A percentile compares a stretch with the other conserved stretches of the same genome.
phyloP scores from a whole-genome alignment of 2,797 vertebrate species.

The Antrozous pallidus region DNA sequence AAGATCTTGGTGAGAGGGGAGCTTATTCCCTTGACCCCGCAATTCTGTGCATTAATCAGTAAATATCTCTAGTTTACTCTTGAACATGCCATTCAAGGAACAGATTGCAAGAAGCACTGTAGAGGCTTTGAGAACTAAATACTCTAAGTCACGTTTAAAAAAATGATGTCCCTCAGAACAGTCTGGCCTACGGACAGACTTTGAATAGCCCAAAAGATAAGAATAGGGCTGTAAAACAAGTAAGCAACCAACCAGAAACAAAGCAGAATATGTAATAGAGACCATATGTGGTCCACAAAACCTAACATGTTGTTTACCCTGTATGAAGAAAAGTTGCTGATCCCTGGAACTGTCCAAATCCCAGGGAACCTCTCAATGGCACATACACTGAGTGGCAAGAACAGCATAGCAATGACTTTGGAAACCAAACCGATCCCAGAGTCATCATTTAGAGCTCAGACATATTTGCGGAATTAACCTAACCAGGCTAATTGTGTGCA shows the following conservation, averaged over 20 bases:
- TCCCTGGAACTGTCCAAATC: not conserved
- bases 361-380: not conserved
- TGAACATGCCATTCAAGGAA: not conserved
- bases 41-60: not conserved
- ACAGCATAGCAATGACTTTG: not conserved
- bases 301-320: not conserved
- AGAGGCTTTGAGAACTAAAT: not conserved
- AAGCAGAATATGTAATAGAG: not conserved
- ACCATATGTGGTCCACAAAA: not conserved
- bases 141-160: not conserved
- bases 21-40: accelerated
- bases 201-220: not conserved
- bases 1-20: not conserved
- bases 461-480: not conserved
- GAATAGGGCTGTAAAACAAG: not conserved
- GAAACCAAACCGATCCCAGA: not conserved
- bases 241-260: not conserved
- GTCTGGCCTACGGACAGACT: not conserved
- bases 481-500: not conserved
- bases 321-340: not conserved
- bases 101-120: not conserved
- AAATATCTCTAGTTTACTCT: not conserved
- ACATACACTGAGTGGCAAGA: not conserved
- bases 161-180: not conserved
- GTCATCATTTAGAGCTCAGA: not conserved